Conservation (phyloP, 1,140 invertebrate genomes). For the Lethocerus indicus region DNA sequence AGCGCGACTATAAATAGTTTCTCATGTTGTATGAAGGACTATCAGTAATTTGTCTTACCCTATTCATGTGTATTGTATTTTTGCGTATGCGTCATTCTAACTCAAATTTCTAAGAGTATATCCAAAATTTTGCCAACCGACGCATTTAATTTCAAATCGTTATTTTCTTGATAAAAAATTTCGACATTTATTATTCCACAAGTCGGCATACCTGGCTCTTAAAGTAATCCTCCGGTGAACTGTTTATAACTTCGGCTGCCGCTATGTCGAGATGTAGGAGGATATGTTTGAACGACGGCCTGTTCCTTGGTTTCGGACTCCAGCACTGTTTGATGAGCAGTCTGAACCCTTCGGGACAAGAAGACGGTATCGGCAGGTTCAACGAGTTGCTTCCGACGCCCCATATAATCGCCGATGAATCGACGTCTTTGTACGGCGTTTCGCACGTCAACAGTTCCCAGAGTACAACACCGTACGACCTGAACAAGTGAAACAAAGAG, state of each 20-base stretch:
- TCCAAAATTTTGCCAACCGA: no score
- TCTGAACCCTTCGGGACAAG: constrained; percentile 71
- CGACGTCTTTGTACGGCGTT: constrained; percentile 90
- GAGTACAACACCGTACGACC: constrained; percentile 89
- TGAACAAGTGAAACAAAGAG: constrained; percentile 19
- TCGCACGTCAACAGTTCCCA: constrained; percentile 95
- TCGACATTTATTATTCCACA: no score
- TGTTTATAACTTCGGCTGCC: constrained; percentile 53
- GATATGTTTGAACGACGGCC: constrained; percentile 90
- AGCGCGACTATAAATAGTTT: no score
- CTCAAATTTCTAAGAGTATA: no score
- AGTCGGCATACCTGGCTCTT: constrained; percentile 30
- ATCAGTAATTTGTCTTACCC: no score
- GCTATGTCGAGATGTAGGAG: constrained; percentile 77
- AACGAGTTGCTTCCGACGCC: constrained; percentile 89
- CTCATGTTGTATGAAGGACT: no score
- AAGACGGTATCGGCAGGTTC: constrained; percentile 73
- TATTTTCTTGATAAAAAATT: no score
- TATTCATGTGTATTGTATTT: no score
- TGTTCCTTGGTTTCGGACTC: constrained; percentile 75
- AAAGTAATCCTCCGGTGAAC: constrained; percentile 44
- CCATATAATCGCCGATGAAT: constrained; percentile 94
- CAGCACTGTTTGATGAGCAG: constrained; percentile 86
- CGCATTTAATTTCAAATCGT: no score
- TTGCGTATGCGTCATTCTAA: no score